Evolutionary conservation across 2,797 vertebrate genomes (phyloP), one percentile per base, ranked within the genome.

Genomic region (Aldrovandia affinis): DNA sequence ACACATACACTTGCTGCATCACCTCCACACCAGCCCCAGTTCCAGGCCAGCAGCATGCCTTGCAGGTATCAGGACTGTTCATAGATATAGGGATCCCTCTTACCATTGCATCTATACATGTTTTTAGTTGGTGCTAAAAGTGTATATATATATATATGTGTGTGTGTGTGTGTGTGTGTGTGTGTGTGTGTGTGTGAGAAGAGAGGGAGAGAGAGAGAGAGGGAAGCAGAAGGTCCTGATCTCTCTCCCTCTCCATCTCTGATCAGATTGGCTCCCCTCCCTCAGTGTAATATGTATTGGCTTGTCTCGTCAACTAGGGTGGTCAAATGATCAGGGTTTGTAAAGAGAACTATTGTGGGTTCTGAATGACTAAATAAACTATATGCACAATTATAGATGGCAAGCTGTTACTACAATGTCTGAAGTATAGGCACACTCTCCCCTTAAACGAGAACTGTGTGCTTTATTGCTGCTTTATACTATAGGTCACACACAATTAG

Each of bases 151-250:
- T 14, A 3, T 30, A 14, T 30, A 14, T 2, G 28, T 68, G 12
- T 78, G 73, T 80, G 30, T 81, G 81, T 86, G 33, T 82, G 83
- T 44, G 50, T 39, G 47, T 84, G 87, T 12, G 65, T 52, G 85
- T 73, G 63, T 85, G 28, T 78, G 6, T 33, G 57, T 89, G 77
- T 79, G 36, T 77, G 42, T n/a, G 4, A 44, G 22, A 63, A n/a
- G 57, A 39, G 36, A 50, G 57, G 50, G 81, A 14, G 44, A 42
- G 14, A 77, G 68, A 55, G 36, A 55, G 68, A 73, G 20, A 36
- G 22, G 15, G 5, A 15, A 15, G 9, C 18, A n/a, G 36, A 18
- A 42, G 54, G n/a, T 77, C 52, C 36, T 83, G 1, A 77, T 44
- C 25, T 57, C 47, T 50, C 47, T 50, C 47, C 39, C 36, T 39